A percentile compares a stretch with the other conserved stretches of the same genome.
These are phyloP conservation scores for Sitta europaea DNA, from an alignment of 2,113 vertebrate genomes.

Conservation along the genomic window DNA sequence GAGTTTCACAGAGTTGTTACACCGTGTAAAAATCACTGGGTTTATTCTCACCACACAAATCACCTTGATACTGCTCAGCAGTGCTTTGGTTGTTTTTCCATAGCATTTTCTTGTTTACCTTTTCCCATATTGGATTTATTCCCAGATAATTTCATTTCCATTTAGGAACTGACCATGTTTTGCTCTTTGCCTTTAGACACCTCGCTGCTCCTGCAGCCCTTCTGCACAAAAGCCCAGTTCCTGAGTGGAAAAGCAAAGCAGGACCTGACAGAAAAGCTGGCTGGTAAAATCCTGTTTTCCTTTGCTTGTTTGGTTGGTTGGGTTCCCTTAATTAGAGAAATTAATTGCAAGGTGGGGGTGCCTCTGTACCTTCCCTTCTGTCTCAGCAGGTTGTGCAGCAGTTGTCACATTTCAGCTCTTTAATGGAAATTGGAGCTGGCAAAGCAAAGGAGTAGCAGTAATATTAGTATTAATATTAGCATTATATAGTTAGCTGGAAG, in stretches of 20 bases:
- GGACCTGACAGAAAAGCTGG: constrained; percentile 88
- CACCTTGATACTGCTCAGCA: rapidly evolving
- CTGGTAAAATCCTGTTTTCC: constrained; percentile 75
- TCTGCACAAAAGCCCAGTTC: constrained; percentile 94
- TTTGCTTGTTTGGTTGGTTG: not conserved
- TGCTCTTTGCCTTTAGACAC: constrained; percentile 78
- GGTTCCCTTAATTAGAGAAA: not conserved
- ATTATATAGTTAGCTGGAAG: not conserved
- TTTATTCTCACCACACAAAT: not conserved
- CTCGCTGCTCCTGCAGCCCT: constrained; percentile 86
- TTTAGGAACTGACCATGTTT: not conserved
- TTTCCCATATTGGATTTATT: not conserved
- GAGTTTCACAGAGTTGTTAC: not conserved
- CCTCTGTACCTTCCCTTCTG: not conserved
- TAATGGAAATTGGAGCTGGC: not conserved
- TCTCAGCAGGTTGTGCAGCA: not conserved
- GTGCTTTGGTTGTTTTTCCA: not conserved
- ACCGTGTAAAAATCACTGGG: not conserved
- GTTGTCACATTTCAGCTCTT: not conserved
- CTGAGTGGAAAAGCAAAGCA: constrained; percentile 92
- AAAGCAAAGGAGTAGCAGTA: not conserved
- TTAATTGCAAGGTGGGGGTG: not conserved
- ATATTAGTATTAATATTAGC: not conserved
- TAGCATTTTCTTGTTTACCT: not conserved
- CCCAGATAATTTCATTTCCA: not conserved